phyloP scores from a whole-genome alignment of 2,888 invertebrate genomes.

The Tenthredo mesomela region DNA sequence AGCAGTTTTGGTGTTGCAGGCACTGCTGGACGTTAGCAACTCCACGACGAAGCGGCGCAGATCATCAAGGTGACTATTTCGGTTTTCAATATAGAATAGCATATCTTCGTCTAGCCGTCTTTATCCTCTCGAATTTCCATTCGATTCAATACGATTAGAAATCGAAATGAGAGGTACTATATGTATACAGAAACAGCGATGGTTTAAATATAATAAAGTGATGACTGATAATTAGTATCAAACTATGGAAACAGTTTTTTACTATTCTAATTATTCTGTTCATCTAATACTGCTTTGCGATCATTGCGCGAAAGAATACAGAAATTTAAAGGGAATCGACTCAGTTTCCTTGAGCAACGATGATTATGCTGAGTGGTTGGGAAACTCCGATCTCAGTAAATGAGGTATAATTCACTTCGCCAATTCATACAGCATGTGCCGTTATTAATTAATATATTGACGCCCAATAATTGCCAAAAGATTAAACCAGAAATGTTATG shows the following conservation, averaged over 20 bases:
- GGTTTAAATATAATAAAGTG: background rate
- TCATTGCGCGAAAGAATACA: background rate
- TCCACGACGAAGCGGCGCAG: slow-evolving; percentile 68
- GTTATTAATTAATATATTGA: too few species aligned
- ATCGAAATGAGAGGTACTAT: background rate
- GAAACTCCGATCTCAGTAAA: too few species aligned
- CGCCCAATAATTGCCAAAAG: too few species aligned
- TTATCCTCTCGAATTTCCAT: slow-evolving; percentile 16
- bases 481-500: too few species aligned
- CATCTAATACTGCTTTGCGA: background rate
- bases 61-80: slow-evolving; percentile 71
- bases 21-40: slow-evolving; percentile 67
- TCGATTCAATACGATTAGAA: background rate
- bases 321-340: too few species aligned
- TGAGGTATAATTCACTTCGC: too few species aligned
- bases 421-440: too few species aligned
- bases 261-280: background rate
- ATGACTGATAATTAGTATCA: background rate
- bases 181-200: background rate
- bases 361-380: too few species aligned
- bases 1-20: slow-evolving; percentile 58
- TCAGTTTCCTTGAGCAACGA: too few species aligned
- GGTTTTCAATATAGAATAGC: slow-evolving; percentile 44
- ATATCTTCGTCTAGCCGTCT: background rate
- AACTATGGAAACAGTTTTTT: too few species aligned